Base-by-base conservation (phyloP, 2,888 invertebrate species). In the Xestia c-nigrum region DNA sequence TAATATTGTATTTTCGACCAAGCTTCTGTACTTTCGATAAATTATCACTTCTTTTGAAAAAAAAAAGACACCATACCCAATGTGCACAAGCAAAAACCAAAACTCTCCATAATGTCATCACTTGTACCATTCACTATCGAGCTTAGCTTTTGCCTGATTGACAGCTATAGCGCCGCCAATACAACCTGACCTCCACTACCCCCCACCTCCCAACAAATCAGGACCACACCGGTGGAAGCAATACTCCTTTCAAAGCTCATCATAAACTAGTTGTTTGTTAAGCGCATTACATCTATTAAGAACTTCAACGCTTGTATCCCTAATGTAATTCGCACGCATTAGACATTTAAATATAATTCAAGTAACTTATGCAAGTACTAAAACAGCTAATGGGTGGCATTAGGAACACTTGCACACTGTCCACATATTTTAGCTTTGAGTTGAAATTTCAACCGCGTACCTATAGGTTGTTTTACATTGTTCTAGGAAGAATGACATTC, bases 321-420 rank as follows among this genome's bases (percentile, higher is more conserved):
- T 90, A 94, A 95, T 96, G 94, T 92, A 91, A 94, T 93, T 94
- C 85, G 89, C 87, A 90, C 90, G 90, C 92, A 95, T 95, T 93
- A 93, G 90, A 92, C 90, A 94, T 95, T 94, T 94, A 95, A 94
- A 94, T 94, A 92, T 92, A 88, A 89, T 96, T 95, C 96, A 92
- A 88, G 92, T 92, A 95, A 95, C 94, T 94, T 93, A 93, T 93
- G 93, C 92, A 93, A 93, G 92, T 92, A 89, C 90, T 91, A 86
- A 87, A 88, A 89, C 86, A 83, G 88, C 90, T 92, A 92, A 92
- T 93, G 90, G 91, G 91, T 91, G 89, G 87, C 88, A 90, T 92
- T 91, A 90, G 83, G 91, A 89, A 86, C 87, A 85, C 89, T 87
- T 84, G 83, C 87, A 85, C 88, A 87, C 79, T 80, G 83, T 85